Evolutionary conservation across 1,140 invertebrate species (phyloP), one percentile per base, ranked within the genome.

Genomic region (Drosophila burlai): DNA sequence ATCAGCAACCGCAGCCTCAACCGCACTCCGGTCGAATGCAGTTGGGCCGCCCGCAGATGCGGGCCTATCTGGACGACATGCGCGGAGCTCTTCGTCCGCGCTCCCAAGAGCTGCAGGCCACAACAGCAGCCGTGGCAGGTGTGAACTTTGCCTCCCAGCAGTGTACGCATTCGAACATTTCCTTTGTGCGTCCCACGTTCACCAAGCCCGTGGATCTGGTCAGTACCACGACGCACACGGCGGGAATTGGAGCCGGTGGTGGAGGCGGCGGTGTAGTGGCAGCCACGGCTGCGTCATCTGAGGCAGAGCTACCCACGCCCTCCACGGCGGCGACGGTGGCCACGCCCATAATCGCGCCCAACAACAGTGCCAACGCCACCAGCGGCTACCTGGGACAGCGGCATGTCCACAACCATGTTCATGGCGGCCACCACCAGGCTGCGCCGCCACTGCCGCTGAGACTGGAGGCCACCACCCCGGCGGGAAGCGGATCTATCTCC

Each of bases 131-230:
- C n/a, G 59, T 58, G 13, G 26, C 63, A 11, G 64, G 82, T n/a
- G 45, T 45, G 3, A 52, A 61, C 26, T 24, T 47, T 31, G 26
- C 42, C 21, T 50, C 54, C 31, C 67, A 42, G 34, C 47, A 18
- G 63, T 34, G 65, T 8, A 67, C 62, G 0, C 91, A 92, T 29
- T 62, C 87, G 8, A 92, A 92, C 21, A 76, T 92, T 36, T 92
- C 91, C 8, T 90, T 92, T 69, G 91, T 92, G 38, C 84, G 91
- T 18, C 91, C 91, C 10, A 92, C 91, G 2, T 91, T 91, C 36
- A 81, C 77, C 63, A 92, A 92, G 29, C 69, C 91, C 10, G 81
- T 91, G 8, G 85, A 90, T 46, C 66, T 92, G 55, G 91, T 92
- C 5, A 92, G 91, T 57, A 92, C 91, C 8, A 92, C 91, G 26